Conservation (phyloP, 2,888 invertebrate species). For the Elmis aenea region DNA sequence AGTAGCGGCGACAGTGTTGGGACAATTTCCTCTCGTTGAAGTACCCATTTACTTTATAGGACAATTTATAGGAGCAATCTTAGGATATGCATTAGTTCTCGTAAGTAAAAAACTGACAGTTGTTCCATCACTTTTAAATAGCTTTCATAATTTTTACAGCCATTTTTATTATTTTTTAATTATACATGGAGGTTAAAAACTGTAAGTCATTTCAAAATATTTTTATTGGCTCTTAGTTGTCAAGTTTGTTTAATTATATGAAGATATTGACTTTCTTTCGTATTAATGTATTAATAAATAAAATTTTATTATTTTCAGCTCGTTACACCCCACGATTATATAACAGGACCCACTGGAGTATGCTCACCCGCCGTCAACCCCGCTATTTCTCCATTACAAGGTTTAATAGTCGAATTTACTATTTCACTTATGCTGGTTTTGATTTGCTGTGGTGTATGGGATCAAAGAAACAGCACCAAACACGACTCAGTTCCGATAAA, state of each 20-base stretch:
- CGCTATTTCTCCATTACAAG: constrained; percentile 46
- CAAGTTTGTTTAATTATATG: no score
- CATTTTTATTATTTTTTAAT: no score
- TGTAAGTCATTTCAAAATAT: no score
- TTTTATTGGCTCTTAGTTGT: no score
- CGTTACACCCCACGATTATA: constrained; percentile 27
- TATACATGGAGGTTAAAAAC: no score
- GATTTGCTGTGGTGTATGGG: constrained; percentile 68
- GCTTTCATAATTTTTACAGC: background rate
- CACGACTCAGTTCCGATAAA: constrained; percentile 62
- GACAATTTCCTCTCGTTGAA: constrained; percentile 50
- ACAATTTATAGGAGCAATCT: constrained; percentile 62
- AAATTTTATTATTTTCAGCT: no score
- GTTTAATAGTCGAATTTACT: constrained; percentile 59
- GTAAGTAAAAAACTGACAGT: constrained; percentile 34
- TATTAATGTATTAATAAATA: no score
- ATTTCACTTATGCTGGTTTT: constrained; percentile 62
- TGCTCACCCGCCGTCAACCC: constrained; percentile 35
- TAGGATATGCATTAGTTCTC: constrained; percentile 65
- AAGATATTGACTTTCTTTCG: no score
- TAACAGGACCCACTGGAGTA: constrained; percentile 20
- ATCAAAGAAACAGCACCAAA: constrained; percentile 60
- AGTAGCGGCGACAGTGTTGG: constrained; percentile 60
- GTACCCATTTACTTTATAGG: constrained; percentile 59
- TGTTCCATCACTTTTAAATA: background rate